A percentile compares a stretch with the other conserved stretches of the same genome.
phyloP scores from a whole-genome alignment of 2,797 vertebrate species.

The Harpagifer antarcticus region DNA sequence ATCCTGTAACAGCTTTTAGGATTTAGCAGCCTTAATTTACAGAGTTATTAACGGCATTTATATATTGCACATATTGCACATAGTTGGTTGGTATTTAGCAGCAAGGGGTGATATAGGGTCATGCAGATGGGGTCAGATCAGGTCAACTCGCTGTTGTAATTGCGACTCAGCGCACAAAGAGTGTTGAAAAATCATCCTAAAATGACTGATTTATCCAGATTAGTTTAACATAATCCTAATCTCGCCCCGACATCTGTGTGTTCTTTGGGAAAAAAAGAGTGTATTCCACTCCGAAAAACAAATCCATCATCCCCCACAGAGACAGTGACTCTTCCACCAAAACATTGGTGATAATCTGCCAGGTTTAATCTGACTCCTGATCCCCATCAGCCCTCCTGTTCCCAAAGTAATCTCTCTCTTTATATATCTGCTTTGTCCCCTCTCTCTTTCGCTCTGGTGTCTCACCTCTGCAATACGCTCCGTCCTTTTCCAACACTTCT shows the following conservation, averaged over 20 bases:
- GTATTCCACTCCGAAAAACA: constrained; percentile 46
- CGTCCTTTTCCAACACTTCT: not conserved
- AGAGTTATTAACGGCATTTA: too few relatives aligned
- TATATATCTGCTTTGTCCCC: constrained; percentile 12
- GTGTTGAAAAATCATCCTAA: constrained; percentile 57
- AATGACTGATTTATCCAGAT: constrained; percentile 53
- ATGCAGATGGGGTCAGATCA: constrained; percentile 8
- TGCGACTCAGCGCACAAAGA: constrained; percentile 33
- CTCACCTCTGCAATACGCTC: constrained; percentile 19
- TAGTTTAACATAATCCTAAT: constrained; percentile 72
- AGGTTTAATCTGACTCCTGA: constrained; percentile 70
- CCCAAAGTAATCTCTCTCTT: constrained; percentile 60
- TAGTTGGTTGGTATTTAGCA: too few relatives aligned
- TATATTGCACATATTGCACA: too few relatives aligned
- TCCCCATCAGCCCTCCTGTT: constrained; percentile 44
- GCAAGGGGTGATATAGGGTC: too few relatives aligned
- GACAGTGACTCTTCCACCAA: constrained; percentile 57
- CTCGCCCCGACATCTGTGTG: constrained; percentile 53
- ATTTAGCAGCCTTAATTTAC: too few relatives aligned
- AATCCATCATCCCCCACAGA: constrained; percentile 53
- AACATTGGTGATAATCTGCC: constrained; percentile 67
- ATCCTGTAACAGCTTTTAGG: too few relatives aligned
- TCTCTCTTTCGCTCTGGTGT: constrained; percentile 7
- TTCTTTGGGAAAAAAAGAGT: constrained; percentile 38
- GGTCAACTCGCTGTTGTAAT: constrained; percentile 28